These are phyloP conservation scores for Synergus japonicus DNA, from an alignment of 2,888 invertebrate genomes.

Conservation along the genomic window DNA sequence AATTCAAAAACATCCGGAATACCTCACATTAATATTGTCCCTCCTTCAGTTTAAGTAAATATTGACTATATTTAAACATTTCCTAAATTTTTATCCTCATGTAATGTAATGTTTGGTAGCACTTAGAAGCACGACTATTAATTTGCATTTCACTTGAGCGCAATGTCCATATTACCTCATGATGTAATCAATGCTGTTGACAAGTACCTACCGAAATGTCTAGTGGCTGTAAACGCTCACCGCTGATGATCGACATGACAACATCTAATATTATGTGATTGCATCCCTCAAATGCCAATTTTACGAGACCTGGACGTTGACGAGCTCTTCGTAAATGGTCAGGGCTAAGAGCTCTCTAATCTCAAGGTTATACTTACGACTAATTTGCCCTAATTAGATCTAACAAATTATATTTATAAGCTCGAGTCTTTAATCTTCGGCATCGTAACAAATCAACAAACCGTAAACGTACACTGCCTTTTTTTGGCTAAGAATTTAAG, in stretches of 20 bases:
- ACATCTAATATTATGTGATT: constrained; percentile 23
- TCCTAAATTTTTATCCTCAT: too few species aligned
- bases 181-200: constrained; percentile 32
- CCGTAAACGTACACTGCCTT: not conserved
- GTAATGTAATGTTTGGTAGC: not conserved
- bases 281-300: constrained; percentile 13
- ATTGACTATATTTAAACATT: too few species aligned
- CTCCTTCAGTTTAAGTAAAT: not conserved
- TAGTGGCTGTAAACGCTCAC: constrained; percentile 14
- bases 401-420: not conserved
- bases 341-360: not conserved
- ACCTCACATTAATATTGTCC: not conserved
- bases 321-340: not conserved
- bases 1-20: not conserved
- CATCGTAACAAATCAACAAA: not conserved
- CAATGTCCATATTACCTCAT: not conserved
- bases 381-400: constrained; percentile 5
- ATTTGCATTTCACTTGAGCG: not conserved
- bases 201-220: constrained; percentile 9
- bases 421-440: not conserved
- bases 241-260: not conserved
- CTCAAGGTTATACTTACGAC: not conserved
- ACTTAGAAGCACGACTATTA: not conserved
- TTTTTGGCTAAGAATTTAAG: not conserved
- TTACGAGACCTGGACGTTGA: not conserved